phyloP scores from a whole-genome alignment of 2,113 vertebrate species.

The Nothocercus nigrocapillus region DNA sequence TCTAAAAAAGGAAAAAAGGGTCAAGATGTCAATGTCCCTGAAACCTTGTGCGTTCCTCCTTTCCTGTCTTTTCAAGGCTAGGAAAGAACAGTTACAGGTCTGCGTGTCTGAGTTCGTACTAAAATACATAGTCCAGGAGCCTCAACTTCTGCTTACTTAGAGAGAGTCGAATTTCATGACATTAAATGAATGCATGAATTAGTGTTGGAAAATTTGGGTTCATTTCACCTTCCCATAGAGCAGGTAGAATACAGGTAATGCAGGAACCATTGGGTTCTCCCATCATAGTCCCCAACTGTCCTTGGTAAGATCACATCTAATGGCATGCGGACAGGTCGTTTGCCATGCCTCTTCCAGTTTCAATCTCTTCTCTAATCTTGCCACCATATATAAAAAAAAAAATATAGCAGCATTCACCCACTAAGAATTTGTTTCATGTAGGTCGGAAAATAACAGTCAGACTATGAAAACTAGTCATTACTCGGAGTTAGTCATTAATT shows the following conservation, averaged over 20 bases:
- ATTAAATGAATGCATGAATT: background rate
- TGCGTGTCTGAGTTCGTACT: background rate
- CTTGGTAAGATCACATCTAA: background rate
- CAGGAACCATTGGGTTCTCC: accelerated
- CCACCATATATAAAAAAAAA: background rate
- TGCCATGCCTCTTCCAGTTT: background rate
- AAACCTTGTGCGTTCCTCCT: background rate
- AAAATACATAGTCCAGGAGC: background rate
- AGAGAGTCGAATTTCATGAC: background rate
- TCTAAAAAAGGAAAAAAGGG: background rate
- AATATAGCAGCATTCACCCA: background rate
- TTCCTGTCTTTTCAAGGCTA: background rate
- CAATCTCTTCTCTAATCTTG: background rate
- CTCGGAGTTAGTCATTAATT: background rate
- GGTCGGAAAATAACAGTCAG: conserved; percentile 3
- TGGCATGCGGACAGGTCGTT: background rate
- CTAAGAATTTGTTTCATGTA: background rate
- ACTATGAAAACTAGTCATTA: background rate
- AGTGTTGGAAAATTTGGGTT: background rate
- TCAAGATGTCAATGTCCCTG: background rate
- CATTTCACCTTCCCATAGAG: background rate
- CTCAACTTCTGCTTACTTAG: background rate
- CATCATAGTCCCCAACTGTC: background rate
- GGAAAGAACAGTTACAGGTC: background rate
- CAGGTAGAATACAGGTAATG: background rate